Conservation (phyloP, 1,140 invertebrate species). For the Myzus persicae region DNA sequence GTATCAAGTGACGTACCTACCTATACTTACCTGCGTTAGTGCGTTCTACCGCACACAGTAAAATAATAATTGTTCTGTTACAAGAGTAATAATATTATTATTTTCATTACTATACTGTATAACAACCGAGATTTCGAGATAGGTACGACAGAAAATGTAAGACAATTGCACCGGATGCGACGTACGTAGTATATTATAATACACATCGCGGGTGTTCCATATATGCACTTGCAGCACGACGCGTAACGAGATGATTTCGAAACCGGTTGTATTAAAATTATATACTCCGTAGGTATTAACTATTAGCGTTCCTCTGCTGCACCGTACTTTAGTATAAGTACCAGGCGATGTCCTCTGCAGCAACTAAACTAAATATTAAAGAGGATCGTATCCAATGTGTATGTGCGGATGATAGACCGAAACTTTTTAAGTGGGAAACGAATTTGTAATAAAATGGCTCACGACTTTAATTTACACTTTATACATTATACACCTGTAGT, state of each 20-base stretch:
- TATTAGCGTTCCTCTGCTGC: neutral
- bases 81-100: neutral
- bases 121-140: neutral
- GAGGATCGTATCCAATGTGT: neutral
- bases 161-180: neutral
- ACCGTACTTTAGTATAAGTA: no score
- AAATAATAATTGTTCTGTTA: neutral
- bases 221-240: neutral
- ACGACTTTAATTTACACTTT: neutral
- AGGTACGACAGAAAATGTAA: neutral
- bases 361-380: neutral
- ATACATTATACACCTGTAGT: neutral
- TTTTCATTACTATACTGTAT: neutral
- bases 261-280: neutral
- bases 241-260: conserved; percentile 8
- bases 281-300: neutral
- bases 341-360: neutral
- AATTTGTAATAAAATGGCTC: neutral
- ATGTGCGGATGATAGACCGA: neutral
- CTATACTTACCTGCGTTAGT: no score
- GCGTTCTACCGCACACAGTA: neutral
- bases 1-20: neutral
- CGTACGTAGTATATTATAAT: neutral
- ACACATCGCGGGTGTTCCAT: neutral
- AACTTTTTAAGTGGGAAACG: conserved; percentile 39